Conservation (phyloP, 1,140 invertebrate genomes). For the Meloidogyne hapla region DNA sequence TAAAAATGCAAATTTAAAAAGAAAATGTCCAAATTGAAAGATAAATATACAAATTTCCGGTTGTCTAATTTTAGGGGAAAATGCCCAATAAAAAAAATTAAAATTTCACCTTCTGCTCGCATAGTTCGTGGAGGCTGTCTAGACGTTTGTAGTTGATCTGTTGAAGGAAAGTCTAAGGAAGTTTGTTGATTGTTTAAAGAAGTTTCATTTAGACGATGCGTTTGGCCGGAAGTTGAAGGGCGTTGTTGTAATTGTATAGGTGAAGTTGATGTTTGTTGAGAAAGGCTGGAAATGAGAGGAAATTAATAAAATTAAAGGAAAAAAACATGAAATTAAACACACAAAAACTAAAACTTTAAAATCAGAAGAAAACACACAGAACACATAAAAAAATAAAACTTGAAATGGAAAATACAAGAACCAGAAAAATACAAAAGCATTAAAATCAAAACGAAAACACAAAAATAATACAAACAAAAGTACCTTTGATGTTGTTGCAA, state of each 20-base stretch:
- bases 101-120: not conserved
- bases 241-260: not conserved
- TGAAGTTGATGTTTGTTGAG: not conserved
- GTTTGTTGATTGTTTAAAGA: not conserved
- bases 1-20: no score
- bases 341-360: no score
- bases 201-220: not conserved
- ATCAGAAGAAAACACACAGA: no score
- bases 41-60: no score
- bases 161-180: not conserved
- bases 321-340: no score
- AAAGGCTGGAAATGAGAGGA: not conserved
- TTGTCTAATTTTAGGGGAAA: not conserved
- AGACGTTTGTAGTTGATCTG: not conserved
- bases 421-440: no score
- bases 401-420: no score
- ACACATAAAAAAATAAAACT: no score
- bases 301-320: not conserved
- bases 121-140: not conserved
- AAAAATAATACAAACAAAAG: no score
- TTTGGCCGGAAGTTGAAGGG: not conserved
- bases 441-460: no score
- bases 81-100: not conserved
- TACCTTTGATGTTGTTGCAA: slow-evolving; percentile 15
- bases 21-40: no score